Evolutionary conservation across 2,113 vertebrate genomes (phyloP).

Genomic region (Lophotis ruficrista): DNA sequence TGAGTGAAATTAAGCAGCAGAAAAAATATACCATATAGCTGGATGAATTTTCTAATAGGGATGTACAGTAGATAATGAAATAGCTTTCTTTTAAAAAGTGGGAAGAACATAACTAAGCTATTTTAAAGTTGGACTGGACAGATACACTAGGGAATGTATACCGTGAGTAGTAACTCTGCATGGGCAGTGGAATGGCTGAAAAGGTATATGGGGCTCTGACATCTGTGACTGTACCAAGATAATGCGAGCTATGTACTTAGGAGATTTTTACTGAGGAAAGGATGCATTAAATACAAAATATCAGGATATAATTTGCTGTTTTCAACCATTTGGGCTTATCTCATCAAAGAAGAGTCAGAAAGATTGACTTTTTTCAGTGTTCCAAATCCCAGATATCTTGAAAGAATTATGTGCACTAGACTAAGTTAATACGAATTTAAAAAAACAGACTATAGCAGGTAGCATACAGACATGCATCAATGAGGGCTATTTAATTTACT

Average conservation of each 20-base stretch:
- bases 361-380: not conserved
- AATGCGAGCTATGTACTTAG: not conserved
- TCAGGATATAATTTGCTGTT: not conserved
- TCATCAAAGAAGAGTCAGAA: not conserved
- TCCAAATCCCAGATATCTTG: not conserved
- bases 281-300: not conserved
- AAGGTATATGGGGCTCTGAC: not conserved
- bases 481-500: conserved; percentile 14
- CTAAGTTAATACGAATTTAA: conserved; percentile 32
- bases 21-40: not conserved
- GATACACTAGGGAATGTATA: not conserved
- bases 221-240: not conserved
- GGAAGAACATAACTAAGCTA: not conserved
- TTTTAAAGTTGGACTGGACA: not conserved
- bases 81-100: not conserved
- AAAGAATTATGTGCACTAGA: conserved; percentile 5
- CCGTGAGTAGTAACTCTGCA: not conserved
- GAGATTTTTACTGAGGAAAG: not conserved
- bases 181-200: not conserved
- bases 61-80: not conserved
- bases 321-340: not conserved
- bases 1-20: not conserved
- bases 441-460: not conserved
- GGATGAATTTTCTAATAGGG: not conserved
- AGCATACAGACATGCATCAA: not conserved